These are phyloP conservation scores for Cerceris ruficornis DNA, from an alignment of 2,888 invertebrate genomes.

Conservation along the genomic window DNA sequence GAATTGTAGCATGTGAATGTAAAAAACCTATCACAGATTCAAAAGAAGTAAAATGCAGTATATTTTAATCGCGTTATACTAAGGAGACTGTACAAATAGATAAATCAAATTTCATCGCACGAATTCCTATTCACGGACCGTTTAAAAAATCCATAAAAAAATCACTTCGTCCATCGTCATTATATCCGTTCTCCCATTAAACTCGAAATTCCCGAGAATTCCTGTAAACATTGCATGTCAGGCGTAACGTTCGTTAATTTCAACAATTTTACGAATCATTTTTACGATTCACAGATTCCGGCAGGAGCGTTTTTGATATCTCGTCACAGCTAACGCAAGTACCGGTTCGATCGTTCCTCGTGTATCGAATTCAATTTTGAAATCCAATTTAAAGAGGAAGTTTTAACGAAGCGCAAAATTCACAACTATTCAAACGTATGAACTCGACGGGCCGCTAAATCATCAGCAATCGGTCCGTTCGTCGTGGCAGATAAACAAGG, in stretches of 20 bases:
- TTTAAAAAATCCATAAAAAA: too few species aligned
- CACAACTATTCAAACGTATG: not conserved
- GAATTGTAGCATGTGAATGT: too few species aligned
- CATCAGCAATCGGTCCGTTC: slow-evolving; percentile 28
- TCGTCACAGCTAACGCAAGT: not conserved
- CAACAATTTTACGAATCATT: not conserved
- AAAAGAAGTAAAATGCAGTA: too few species aligned
- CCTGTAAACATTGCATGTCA: not conserved
- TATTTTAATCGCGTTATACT: too few species aligned
- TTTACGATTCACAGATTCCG: not conserved
- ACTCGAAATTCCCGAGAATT: not conserved
- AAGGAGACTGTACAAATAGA: too few species aligned
- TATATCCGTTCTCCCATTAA: not conserved
- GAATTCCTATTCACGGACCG: too few species aligned
- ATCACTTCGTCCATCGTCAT: too few species aligned
- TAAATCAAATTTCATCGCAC: too few species aligned
- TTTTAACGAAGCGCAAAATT: slow-evolving; percentile 34
- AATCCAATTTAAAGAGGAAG: slow-evolving; percentile 17
- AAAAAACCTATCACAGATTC: too few species aligned
- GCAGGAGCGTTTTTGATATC: not conserved
- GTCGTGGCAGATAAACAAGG: not conserved
- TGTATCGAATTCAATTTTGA: slow-evolving; percentile 22
- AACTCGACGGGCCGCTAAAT: not conserved
- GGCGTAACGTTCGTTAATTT: not conserved
- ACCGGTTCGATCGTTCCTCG: not conserved